phyloP scores from a whole-genome alignment of 2,797 vertebrate genomes.

The Glyptemys insculpta region DNA sequence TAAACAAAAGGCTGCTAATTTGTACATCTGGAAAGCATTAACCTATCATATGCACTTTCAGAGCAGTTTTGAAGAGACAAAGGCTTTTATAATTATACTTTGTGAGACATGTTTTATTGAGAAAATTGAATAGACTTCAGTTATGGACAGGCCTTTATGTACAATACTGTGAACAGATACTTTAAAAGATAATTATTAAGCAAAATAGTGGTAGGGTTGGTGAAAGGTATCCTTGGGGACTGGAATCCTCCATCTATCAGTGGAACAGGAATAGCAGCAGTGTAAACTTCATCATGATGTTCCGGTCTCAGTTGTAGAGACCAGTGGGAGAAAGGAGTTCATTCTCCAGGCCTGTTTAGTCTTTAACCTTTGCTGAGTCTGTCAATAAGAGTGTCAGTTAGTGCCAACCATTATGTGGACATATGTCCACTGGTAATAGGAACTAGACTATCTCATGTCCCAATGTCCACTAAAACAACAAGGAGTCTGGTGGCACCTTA shows the following conservation, averaged over 20 bases:
- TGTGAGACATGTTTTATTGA: neutral
- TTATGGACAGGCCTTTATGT: neutral
- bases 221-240: neutral
- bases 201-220: neutral
- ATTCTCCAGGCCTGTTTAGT: fast-evolving
- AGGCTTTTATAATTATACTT: fast-evolving
- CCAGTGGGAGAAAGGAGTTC: fast-evolving
- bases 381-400: neutral
- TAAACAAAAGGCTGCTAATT: neutral
- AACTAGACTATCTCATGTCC: too few relatives aligned
- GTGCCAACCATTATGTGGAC: neutral
- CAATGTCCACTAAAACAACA: neutral
- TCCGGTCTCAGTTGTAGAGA: fast-evolving
- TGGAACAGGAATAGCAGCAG: fast-evolving
- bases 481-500: too few relatives aligned
- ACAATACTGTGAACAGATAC: neutral
- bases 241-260: fast-evolving
- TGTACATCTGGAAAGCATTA: neutral
- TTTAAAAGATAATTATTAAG: neutral
- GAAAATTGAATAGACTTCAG: neutral
- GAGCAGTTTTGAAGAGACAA: neutral
- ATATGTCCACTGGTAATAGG: too few relatives aligned
- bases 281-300: fast-evolving
- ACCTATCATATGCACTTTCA: fast-evolving
- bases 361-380: fast-evolving